Conservation (phyloP, 2,113 vertebrate species). For the Puffinus mauretanicus region DNA sequence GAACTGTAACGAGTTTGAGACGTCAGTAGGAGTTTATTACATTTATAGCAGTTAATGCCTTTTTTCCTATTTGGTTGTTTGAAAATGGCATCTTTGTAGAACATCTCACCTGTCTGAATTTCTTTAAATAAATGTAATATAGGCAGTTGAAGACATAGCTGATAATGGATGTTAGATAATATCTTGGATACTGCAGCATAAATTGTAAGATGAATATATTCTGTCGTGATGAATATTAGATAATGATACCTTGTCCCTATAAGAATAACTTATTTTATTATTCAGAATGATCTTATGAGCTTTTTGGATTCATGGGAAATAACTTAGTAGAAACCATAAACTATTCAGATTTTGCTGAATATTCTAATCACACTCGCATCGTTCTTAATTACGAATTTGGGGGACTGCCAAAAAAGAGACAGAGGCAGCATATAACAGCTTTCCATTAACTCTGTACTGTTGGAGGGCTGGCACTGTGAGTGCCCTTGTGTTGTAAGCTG, state of each 20-base stretch:
- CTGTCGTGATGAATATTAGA: slow-evolving; percentile 33
- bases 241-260: slow-evolving; percentile 40
- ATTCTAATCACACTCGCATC: slow-evolving; percentile 26
- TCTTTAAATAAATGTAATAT: slow-evolving; percentile 23
- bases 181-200: background rate
- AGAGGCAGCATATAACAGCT: background rate
- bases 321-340: slow-evolving; percentile 26
- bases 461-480: background rate
- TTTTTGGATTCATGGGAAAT: background rate
- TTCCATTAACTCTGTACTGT: background rate
- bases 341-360: slow-evolving; percentile 43
- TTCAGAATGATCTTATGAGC: slow-evolving; percentile 42
- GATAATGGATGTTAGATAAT: slow-evolving; percentile 39
- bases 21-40: background rate
- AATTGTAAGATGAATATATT: slow-evolving; percentile 33
- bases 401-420: background rate
- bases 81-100: slow-evolving; percentile 25
- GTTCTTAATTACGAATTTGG: slow-evolving; percentile 6
- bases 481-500: background rate
- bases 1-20: slow-evolving; percentile 21
- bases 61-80: slow-evolving; percentile 15
- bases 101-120: slow-evolving; percentile 18
- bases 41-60: slow-evolving; percentile 1
- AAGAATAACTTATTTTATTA: slow-evolving; percentile 56
- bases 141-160: slow-evolving; percentile 18